Evolutionary conservation across 2,888 invertebrate species (phyloP).

Genomic region (Zonitis immaculata): DNA sequence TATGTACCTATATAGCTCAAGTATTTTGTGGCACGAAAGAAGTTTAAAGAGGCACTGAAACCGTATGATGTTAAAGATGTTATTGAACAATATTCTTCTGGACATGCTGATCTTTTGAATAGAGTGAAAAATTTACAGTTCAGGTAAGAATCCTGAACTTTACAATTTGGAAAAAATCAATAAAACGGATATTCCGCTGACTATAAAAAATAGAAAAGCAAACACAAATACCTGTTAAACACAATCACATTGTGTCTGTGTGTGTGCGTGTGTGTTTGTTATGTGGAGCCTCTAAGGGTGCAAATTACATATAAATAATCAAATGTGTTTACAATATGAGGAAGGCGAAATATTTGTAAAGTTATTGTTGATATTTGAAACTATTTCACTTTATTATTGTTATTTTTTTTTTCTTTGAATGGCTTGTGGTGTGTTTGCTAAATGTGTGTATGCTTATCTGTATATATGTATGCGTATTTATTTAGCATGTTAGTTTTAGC

Average conservation of each 20-base stretch:
- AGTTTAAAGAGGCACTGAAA: constrained; percentile 88
- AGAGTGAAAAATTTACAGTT: constrained; percentile 82
- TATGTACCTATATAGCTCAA: constrained; percentile 67
- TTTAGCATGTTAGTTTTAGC: neutral
- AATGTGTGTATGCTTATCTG: neutral
- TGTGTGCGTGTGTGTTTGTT: too few relatives aligned
- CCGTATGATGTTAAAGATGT: constrained; percentile 94
- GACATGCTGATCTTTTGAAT: constrained; percentile 82
- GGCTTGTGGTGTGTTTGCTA: neutral
- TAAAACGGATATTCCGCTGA: neutral
- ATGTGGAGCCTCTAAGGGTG: too few relatives aligned
- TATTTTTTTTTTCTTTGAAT: neutral
- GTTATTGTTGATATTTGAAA: too few relatives aligned
- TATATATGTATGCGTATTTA: neutral
- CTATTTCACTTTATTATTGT: too few relatives aligned
- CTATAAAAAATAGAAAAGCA: too few relatives aligned
- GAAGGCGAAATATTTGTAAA: too few relatives aligned
- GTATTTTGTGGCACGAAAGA: constrained; percentile 85
- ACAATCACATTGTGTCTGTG: too few relatives aligned
- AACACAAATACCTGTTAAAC: too few relatives aligned
- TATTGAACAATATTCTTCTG: constrained; percentile 87
- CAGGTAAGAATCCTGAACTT: constrained; percentile 56
- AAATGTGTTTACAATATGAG: too few relatives aligned
- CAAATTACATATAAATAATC: too few relatives aligned
- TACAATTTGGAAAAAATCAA: neutral